Evolutionary conservation across 2,113 vertebrate genomes (phyloP).

Genomic region (Corythaeola cristata): DNA sequence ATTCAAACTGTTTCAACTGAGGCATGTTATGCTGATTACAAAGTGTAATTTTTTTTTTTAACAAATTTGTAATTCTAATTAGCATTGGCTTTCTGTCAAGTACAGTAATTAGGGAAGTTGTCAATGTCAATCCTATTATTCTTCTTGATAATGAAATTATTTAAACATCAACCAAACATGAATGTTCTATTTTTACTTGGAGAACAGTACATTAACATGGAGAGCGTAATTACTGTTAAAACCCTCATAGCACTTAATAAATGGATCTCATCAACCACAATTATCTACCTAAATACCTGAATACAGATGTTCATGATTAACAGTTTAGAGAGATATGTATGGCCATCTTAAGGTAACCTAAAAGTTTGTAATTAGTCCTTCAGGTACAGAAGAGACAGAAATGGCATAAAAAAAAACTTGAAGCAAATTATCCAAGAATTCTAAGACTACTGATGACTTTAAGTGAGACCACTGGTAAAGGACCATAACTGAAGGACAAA

Average conservation of each 20-base stretch:
- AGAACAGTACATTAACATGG: constrained; percentile 44
- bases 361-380: background rate
- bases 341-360: background rate
- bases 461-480: background rate
- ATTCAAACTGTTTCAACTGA: constrained; percentile 43
- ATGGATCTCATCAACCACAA: constrained; percentile 14
- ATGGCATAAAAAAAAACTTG: background rate
- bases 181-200: constrained; percentile 58
- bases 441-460: background rate
- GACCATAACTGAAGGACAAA: background rate
- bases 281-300: constrained; percentile 33
- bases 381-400: background rate
- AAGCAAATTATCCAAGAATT: background rate
- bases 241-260: constrained; percentile 46
- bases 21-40: constrained; percentile 47
- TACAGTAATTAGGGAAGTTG: constrained; percentile 69
- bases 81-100: constrained; percentile 67
- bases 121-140: constrained; percentile 76
- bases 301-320: constrained; percentile 15
- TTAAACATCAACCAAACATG: constrained; percentile 69
- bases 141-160: constrained; percentile 76
- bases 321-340: background rate
- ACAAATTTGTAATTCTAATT: constrained; percentile 69
- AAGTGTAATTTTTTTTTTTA: constrained; percentile 9
- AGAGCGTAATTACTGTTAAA: constrained; percentile 51